Percentiles rank a stretch among this genome's conserved stretches.
Evolutionary conservation across 2,113 vertebrate genomes (phyloP).

Genomic region (Oryzias celebensis): DNA sequence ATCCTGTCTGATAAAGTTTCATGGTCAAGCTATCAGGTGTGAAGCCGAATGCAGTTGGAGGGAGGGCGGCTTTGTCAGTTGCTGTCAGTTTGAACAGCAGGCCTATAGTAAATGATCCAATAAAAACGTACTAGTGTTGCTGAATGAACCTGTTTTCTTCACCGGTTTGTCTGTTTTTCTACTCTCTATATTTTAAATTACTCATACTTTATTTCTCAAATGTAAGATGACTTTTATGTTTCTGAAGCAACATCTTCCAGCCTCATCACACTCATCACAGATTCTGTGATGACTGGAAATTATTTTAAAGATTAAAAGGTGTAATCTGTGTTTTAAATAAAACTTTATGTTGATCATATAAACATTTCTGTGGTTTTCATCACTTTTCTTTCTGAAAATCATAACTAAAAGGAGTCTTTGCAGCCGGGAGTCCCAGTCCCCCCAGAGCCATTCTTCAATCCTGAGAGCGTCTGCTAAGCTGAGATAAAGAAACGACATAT

Average conservation of each 20-base stretch:
- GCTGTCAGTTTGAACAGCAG: slow-evolving; percentile 34
- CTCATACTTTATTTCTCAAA: slow-evolving; percentile 11
- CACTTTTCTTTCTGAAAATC: slow-evolving; percentile 32
- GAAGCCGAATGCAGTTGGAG: slow-evolving; percentile 16
- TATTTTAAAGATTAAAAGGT: slow-evolving; percentile 24
- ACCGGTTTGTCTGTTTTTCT: no score
- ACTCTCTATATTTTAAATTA: no score
- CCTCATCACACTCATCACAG: background rate
- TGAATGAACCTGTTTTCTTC: background rate
- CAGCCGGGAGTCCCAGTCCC: slow-evolving; percentile 36
- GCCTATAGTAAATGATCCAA: slow-evolving; percentile 3
- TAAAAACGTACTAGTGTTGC: slow-evolving; percentile 17
- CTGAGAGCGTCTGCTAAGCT: slow-evolving; percentile 33
- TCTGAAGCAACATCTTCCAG: background rate
- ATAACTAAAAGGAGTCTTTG: slow-evolving; percentile 34
- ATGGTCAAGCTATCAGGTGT: slow-evolving; percentile 28
- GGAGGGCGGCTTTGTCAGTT: slow-evolving; percentile 43
- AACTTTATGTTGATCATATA: slow-evolving; percentile 9
- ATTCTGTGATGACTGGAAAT: slow-evolving; percentile 29
- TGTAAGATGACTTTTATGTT: background rate
- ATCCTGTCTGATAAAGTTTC: slow-evolving; percentile 27
- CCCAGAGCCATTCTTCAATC: slow-evolving; percentile 56
- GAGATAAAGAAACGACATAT: slow-evolving; percentile 45
- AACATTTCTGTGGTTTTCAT: slow-evolving; percentile 25
- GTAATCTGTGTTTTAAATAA: no score